These are phyloP conservation scores for Hypotaenidia philippensis DNA, from an alignment of 2,797 vertebrate species.

Conservation along the genomic window DNA sequence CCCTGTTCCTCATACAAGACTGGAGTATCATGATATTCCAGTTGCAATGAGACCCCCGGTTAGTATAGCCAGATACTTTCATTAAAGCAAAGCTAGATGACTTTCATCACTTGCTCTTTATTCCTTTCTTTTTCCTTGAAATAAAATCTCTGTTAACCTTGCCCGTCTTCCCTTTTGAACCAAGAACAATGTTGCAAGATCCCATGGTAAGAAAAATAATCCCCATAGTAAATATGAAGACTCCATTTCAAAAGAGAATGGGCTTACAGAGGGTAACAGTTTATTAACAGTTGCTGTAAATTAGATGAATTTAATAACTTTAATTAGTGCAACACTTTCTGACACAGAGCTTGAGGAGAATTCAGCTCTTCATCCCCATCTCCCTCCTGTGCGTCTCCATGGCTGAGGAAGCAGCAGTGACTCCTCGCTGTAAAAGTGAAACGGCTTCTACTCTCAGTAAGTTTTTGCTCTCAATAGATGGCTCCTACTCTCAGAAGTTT, in stretches of 20 bases:
- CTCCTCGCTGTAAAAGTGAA: neutral
- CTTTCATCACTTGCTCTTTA: slow-evolving; percentile 1
- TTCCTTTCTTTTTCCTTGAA: neutral
- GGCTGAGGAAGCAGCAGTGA: neutral
- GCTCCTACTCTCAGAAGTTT: neutral
- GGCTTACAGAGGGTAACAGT: slow-evolving; percentile 48
- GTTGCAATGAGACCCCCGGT: neutral
- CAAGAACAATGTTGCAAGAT: slow-evolving; percentile 12
- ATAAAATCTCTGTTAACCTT: neutral
- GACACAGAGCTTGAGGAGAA: slow-evolving; percentile 31
- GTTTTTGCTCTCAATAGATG: no score
- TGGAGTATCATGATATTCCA: neutral
- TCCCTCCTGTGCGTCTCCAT: neutral
- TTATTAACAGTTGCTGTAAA: slow-evolving; percentile 61
- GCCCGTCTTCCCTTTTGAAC: slow-evolving; percentile 14
- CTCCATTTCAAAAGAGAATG: slow-evolving; percentile 26
- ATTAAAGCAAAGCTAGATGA: neutral
- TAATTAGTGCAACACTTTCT: slow-evolving; percentile 56
- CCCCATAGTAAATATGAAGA: slow-evolving; percentile 10
- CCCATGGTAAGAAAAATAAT: slow-evolving; percentile 28
- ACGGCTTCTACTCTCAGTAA: no score
- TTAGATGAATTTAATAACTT: slow-evolving; percentile 58
- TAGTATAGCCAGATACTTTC: neutral
- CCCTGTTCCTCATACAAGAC: neutral
- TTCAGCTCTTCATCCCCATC: neutral